These are phyloP conservation scores for Silurus glanis DNA, from an alignment of 2,113 vertebrate species.

Conservation along the genomic window DNA sequence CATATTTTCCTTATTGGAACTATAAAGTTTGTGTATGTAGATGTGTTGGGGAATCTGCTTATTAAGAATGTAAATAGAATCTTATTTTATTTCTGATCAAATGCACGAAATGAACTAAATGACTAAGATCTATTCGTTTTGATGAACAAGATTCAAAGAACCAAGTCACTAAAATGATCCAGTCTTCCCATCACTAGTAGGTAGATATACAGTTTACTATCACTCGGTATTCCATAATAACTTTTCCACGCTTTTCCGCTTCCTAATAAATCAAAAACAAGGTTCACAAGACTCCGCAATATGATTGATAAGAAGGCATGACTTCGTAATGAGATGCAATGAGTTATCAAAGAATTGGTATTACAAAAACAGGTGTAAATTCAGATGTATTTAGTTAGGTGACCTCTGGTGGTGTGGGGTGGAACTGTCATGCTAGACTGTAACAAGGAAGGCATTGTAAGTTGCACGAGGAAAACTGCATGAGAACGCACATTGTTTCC, in stretches of 20 bases:
- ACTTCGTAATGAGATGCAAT: neutral
- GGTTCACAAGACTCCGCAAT: neutral
- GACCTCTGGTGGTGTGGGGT: neutral
- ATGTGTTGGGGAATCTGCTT: too few species aligned
- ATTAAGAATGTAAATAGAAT: too few species aligned
- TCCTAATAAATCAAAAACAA: neutral
- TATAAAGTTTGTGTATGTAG: too few species aligned
- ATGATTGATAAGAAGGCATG: neutral
- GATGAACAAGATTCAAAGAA: too few species aligned
- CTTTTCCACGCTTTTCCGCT: neutral
- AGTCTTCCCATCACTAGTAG: neutral
- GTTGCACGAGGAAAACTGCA: neutral
- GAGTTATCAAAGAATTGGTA: neutral
- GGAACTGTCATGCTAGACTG: neutral
- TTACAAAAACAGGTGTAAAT: neutral
- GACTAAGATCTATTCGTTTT: too few species aligned
- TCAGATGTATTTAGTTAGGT: neutral
- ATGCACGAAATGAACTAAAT: too few species aligned
- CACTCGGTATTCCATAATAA: neutral
- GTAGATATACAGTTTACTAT: neutral
- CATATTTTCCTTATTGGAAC: too few species aligned
- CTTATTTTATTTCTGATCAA: too few species aligned
- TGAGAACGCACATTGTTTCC: conserved; percentile 16
- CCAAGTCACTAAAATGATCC: too few species aligned
- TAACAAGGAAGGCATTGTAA: conserved; percentile 16